Base-by-base conservation (phyloP, 2,888 invertebrate species). In the Apoda limacodes region DNA sequence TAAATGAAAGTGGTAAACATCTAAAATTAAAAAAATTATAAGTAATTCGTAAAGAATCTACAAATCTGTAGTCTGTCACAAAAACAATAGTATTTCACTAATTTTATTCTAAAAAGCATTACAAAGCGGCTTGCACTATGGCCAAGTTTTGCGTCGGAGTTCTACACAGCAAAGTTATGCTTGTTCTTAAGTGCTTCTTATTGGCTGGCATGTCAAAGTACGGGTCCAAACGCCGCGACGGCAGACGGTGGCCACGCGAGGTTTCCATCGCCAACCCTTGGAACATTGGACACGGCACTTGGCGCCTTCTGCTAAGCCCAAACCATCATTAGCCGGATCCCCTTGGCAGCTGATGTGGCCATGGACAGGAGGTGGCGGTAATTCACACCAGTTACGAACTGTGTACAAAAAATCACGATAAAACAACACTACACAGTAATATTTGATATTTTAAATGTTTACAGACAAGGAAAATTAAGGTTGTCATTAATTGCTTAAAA, bases 331-430 rank as follows among this genome's bases (percentile, higher is more conserved):
- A 4, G 30, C 32, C 1, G 42, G 40, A 5, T 47, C 42, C 1
- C 71, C 71, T 35, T 61, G 68, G 39, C 78, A 78, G 39, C 60
- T 71, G 5, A 78, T 40, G 9, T 50, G 54, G 2, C 78, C 76
- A 23, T 66, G 52, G 2, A 60, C 55, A 1, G 72, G 70, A 1
- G 66, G 63, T 1, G 52, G 35, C 1, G 61, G 60, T 1, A 58
- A 48, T 11, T 50, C 38, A 40, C 78, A 78, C 66, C 66, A 71
- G 9, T 52, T 57, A 25, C 51, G 61, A 31, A 45, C 76, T 76
- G 47, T 3, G 39, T 44, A 29, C 21, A 32, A 45, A 34, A 27
- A 17, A 30, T 30, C 33, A 34, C 10, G 6, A n/a, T 9, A 15
- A 10, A 10, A 9, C 12, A 19, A 20, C 6, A 19, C 5, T 19